A percentile compares a stretch with the other conserved stretches of the same genome.
Conservation (phyloP, 2,888 invertebrate genomes). For the Colletes collaris region DNA sequence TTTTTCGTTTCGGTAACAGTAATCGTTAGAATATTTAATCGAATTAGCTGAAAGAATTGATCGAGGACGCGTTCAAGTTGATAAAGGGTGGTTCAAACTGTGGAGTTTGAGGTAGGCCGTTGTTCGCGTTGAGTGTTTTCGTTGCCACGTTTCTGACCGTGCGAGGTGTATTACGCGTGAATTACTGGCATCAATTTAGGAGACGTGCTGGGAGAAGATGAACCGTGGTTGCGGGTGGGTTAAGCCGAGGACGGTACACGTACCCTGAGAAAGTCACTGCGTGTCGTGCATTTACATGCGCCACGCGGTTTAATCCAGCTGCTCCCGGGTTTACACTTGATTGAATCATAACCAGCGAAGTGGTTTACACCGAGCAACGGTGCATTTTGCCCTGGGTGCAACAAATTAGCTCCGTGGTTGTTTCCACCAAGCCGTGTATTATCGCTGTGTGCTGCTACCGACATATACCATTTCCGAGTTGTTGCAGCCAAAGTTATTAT, state of each 20-base stretch:
- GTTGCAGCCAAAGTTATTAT: background rate
- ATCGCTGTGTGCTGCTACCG: background rate
- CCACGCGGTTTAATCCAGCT: conserved; percentile 36
- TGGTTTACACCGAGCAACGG: conserved; percentile 30
- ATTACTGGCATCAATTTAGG: conserved; percentile 44
- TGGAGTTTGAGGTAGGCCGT: background rate
- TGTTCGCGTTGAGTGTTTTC: conserved; percentile 19
- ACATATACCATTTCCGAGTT: background rate
- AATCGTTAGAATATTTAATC: too few relatives aligned
- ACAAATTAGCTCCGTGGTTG: conserved; percentile 32
- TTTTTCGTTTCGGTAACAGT: too few relatives aligned
- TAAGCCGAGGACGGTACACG: conserved; percentile 27
- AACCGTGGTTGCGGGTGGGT: conserved; percentile 35
- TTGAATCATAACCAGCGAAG: conserved; percentile 62
- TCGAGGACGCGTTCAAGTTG: background rate
- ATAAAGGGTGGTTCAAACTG: background rate
- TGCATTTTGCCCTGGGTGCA: conserved; percentile 23
- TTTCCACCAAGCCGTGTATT: background rate
- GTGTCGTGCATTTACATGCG: conserved; percentile 55
- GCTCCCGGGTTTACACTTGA: conserved; percentile 54
- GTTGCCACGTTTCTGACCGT: conserved; percentile 16
- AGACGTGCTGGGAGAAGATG: conserved; percentile 37
- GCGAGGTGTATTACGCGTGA: conserved; percentile 34
- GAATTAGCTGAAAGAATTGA: background rate
- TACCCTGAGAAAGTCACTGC: conserved; percentile 44